phyloP scores from a whole-genome alignment of 2,888 invertebrate species.

The Acanthoscelides obtectus region DNA sequence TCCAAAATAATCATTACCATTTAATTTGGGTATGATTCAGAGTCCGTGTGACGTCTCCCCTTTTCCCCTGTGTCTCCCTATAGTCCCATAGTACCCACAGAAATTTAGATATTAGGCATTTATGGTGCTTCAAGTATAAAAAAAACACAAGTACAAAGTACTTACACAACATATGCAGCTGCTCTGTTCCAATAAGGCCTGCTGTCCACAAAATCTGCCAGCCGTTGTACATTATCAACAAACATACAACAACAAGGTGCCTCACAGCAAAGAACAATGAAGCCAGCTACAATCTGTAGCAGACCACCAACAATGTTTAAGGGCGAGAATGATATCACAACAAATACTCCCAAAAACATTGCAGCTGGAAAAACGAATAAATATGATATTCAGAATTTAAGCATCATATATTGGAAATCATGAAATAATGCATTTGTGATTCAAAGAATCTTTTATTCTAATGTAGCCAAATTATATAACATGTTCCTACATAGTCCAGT shows the following conservation, averaged over 20 bases:
- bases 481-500: too few relatives aligned
- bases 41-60: too few relatives aligned
- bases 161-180: constrained; percentile 78
- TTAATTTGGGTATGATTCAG: neutral
- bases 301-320: constrained; percentile 68
- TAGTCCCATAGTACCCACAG: too few relatives aligned
- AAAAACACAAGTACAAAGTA: constrained; percentile 27
- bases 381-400: too few relatives aligned
- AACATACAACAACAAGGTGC: constrained; percentile 97
- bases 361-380: constrained; percentile 65
- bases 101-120: neutral
- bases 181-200: constrained; percentile 90
- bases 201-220: constrained; percentile 77
- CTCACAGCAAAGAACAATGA: constrained; percentile 83
- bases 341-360: constrained; percentile 75
- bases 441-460: too few relatives aligned
- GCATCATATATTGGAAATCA: too few relatives aligned
- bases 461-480: too few relatives aligned
- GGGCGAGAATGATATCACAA: constrained; percentile 63
- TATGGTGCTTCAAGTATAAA: neutral
- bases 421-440: too few relatives aligned
- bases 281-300: constrained; percentile 86
- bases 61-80: too few relatives aligned
- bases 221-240: constrained; percentile 85
- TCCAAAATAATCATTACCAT: neutral